Conservation (phyloP, 2,113 vertebrate species). For the Daphoenositta chrysoptera region DNA sequence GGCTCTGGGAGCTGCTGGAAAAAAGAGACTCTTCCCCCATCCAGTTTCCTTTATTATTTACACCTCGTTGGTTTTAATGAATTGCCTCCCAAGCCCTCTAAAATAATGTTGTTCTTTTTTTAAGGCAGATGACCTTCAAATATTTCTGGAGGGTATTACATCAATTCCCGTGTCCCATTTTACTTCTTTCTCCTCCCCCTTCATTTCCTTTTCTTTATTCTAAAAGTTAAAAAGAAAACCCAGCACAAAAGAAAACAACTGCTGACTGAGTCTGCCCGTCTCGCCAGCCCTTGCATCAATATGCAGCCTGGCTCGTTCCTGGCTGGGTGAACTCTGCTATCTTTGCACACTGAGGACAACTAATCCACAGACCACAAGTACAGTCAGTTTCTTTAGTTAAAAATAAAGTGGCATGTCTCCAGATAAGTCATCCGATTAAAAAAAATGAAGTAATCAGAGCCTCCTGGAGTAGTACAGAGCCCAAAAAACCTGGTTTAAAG, state of each 20-base stretch:
- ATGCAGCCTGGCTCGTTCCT: neutral
- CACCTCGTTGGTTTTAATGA: neutral
- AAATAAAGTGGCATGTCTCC: slow-evolving; percentile 44
- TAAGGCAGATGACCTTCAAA: neutral
- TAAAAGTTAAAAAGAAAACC: neutral
- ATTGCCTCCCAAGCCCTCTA: neutral
- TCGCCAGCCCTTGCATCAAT: slow-evolving; percentile 32
- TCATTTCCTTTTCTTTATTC: slow-evolving; percentile 3
- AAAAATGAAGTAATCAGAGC: slow-evolving; percentile 4
- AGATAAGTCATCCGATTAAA: slow-evolving; percentile 6
- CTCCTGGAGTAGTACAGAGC: neutral
- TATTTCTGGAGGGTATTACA: neutral
- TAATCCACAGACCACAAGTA: slow-evolving; percentile 30
- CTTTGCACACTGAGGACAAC: slow-evolving; percentile 13
- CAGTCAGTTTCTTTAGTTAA: slow-evolving; percentile 51
- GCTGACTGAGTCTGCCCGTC: neutral
- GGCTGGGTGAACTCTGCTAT: neutral
- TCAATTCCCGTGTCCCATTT: neutral
- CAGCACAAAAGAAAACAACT: slow-evolving; percentile 22
- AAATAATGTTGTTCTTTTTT: neutral
- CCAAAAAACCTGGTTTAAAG: neutral
- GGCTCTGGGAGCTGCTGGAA: neutral
- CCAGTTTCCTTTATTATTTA: neutral
- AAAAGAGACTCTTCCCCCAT: neutral
- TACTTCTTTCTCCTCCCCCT: neutral